A percentile compares a stretch with the other conserved stretches of the same genome.
Conservation (phyloP, 2,888 invertebrate species). For the Temnothorax ravouxi region DNA sequence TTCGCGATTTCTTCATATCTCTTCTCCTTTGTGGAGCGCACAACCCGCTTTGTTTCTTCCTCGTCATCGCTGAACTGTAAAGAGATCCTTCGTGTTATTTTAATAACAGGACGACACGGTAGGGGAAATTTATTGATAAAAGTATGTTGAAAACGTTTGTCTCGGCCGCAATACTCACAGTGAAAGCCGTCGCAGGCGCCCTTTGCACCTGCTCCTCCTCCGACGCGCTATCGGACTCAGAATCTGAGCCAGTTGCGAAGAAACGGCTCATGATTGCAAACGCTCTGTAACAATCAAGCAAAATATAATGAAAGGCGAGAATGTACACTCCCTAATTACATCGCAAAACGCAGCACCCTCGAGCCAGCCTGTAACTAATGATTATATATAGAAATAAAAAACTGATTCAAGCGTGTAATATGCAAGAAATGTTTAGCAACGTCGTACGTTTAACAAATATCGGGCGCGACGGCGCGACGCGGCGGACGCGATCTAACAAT, state of each 20-base stretch:
- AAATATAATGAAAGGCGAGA: neutral
- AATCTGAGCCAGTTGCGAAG: constrained; percentile 97
- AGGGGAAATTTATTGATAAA: neutral
- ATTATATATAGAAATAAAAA: neutral
- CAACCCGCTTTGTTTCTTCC: constrained; percentile 98
- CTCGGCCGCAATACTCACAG: constrained; percentile 88
- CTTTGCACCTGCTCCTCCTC: constrained; percentile 95
- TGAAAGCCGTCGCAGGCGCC: constrained; percentile 91
- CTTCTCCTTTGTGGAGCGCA: constrained; percentile 98
- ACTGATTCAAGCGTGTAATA: neutral
- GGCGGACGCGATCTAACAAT: neutral
- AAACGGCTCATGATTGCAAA: constrained; percentile 94
- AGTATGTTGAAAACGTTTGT: neutral
- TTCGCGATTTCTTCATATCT: constrained; percentile 97
- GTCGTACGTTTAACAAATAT: neutral
- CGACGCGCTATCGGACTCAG: constrained; percentile 96
- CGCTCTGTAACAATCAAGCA: constrained; percentile 38
- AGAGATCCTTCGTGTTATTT: constrained; percentile 18
- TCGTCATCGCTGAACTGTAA: constrained; percentile 96
- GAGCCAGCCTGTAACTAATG: neutral
- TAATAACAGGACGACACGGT: neutral
- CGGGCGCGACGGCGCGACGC: no score
- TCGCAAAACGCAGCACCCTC: neutral
- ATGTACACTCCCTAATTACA: neutral
- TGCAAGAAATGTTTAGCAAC: neutral